A percentile compares a stretch with the other conserved stretches of the same genome.
phyloP scores from a whole-genome alignment of 1,140 invertebrate species.

The Brachionus paranguensis region DNA sequence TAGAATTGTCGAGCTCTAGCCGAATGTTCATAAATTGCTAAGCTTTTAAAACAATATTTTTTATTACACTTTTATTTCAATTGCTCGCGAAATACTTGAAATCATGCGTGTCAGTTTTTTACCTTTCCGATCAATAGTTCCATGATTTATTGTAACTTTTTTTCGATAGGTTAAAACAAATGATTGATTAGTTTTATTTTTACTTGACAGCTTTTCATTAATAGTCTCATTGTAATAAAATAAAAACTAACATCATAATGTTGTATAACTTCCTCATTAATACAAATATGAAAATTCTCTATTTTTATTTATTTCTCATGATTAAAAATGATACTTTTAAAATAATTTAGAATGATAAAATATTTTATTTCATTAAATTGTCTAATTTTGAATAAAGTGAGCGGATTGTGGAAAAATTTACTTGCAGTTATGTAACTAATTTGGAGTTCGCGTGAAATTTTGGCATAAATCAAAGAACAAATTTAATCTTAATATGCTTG shows the following conservation, averaged over 20 bases:
- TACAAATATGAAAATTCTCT: neutral
- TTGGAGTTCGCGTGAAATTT: neutral
- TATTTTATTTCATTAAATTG: neutral
- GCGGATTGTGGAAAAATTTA: neutral
- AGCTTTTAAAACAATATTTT: constrained; percentile 11
- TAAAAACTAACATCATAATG: neutral
- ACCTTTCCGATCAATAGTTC: neutral
- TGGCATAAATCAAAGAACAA: neutral
- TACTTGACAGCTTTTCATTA: neutral
- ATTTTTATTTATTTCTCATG: constrained; percentile 1
- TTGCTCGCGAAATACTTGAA: neutral
- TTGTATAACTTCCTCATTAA: neutral
- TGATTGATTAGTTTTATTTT: neutral
- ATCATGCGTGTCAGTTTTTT: constrained; percentile 6
- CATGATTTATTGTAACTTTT: neutral
- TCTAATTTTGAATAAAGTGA: neutral
- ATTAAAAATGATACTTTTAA: neutral
- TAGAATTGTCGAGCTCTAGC: neutral
- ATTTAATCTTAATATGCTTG: neutral
- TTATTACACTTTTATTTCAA: neutral
- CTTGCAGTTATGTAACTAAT: neutral
- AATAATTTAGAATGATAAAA: neutral
- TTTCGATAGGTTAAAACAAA: neutral
- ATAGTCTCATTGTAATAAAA: neutral
- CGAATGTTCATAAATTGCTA: neutral